Evolutionary conservation across 2,797 vertebrate genomes (phyloP).

Genomic region (Tapirus indicus): DNA sequence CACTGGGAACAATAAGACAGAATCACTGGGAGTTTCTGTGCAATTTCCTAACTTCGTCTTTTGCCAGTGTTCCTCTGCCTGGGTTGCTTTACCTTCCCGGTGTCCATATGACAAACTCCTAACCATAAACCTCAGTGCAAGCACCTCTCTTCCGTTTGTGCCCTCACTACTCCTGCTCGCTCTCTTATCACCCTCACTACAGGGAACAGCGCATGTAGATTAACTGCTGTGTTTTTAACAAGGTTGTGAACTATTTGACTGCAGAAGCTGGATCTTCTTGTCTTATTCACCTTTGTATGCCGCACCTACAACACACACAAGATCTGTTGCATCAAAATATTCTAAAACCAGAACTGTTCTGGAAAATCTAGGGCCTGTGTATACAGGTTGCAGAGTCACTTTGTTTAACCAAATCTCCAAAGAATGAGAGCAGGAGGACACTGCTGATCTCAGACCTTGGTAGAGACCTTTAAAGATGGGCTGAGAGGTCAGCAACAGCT

Average conservation of each 20-base stretch:
- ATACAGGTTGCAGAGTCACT: accelerated
- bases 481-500: accelerated
- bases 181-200: background rate
- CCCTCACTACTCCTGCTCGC: too few species aligned
- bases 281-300: background rate
- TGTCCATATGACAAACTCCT: accelerated
- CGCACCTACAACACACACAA: background rate
- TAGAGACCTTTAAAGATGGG: background rate
- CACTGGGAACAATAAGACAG: background rate
- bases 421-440: background rate
- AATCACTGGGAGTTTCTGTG: too few species aligned
- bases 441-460: background rate
- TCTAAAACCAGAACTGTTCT: background rate
- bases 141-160: accelerated
- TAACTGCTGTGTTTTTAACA: accelerated
- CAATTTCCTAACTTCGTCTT: accelerated
- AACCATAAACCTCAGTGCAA: accelerated
- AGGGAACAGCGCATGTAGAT: accelerated
- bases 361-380: background rate
- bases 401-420: too few species aligned
- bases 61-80: background rate
- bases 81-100: accelerated
- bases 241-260: background rate
- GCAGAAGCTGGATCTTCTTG: background rate
- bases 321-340: background rate